These are phyloP conservation scores for Hucho hucho DNA, from an alignment of 2,113 vertebrate species.

Conservation along the genomic window DNA sequence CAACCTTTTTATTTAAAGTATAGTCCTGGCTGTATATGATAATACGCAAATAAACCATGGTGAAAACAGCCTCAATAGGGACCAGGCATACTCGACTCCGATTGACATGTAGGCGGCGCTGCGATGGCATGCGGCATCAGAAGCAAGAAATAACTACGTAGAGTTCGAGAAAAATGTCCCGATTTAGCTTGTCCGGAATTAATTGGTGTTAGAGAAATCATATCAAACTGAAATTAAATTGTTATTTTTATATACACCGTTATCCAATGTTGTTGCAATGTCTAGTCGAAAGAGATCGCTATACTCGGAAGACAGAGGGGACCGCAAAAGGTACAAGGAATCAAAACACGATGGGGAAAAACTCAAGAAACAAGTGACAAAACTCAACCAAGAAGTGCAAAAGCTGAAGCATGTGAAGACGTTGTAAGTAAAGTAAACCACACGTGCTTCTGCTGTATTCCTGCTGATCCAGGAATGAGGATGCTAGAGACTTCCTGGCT, in stretches of 20 bases:
- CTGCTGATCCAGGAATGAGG: constrained; percentile 88
- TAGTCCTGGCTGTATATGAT: no score
- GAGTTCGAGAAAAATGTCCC: not conserved
- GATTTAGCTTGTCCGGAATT: not conserved
- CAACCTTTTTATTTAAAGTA: no score
- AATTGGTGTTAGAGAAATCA: not conserved
- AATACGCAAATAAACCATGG: no score
- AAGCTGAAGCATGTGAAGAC: constrained; percentile 90
- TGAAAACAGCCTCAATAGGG: no score
- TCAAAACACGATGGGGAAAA: constrained; percentile 70
- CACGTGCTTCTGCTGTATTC: constrained; percentile 78
- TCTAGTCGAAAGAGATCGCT: constrained; percentile 66
- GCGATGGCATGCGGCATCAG: constrained; percentile 14
- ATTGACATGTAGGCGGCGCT: constrained; percentile 53
- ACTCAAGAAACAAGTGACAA: constrained; percentile 62
- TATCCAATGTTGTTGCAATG: constrained; percentile 43
- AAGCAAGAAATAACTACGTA: not conserved
- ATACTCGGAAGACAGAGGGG: constrained; percentile 61
- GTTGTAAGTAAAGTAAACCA: constrained; percentile 82
- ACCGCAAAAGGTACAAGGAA: constrained; percentile 65
- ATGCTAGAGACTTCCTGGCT: constrained; percentile 87
- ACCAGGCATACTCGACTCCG: not conserved
- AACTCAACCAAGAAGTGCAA: constrained; percentile 81
- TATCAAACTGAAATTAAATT: not conserved
- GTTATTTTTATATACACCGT: not conserved